phyloP scores from a whole-genome alignment of 2,888 invertebrate genomes.

The Trichogramma dendrolimi region DNA sequence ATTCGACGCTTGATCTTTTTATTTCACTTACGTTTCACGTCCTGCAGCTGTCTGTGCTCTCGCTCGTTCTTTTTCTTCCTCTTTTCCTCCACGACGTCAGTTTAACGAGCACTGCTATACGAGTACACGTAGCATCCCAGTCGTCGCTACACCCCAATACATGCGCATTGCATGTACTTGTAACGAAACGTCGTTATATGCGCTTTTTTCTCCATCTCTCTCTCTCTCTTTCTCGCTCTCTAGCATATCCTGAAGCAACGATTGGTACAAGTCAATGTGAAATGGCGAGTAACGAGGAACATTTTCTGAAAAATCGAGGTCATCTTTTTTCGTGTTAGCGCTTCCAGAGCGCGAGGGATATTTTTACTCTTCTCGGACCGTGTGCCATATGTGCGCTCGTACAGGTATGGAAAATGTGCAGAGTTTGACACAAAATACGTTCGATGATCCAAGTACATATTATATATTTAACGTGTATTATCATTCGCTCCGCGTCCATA shows the following conservation, averaged over 20 bases:
- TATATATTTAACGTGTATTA: no score
- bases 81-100: conserved; percentile 3
- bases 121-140: background rate
- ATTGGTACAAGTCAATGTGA: background rate
- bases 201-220: no score
- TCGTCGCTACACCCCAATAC: no score
- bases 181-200: conserved; percentile 6
- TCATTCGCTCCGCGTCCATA: background rate
- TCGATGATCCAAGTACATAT: no score
- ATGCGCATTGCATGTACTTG: background rate
- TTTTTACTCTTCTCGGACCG: no score
- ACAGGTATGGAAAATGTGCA: no score
- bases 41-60: background rate
- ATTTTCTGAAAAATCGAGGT: conserved; percentile 3
- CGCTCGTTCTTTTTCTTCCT: no score
- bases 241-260: background rate
- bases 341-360: no score
- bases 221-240: background rate
- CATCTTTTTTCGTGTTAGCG: background rate
- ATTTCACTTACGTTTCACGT: conserved; percentile 5
- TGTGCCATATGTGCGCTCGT: no score
- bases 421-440: no score
- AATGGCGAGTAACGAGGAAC: conserved; percentile 1
- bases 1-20: no score
- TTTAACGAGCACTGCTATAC: conserved; percentile 18